These are phyloP conservation scores for Drosophila kanekoi DNA, from an alignment of 2,888 invertebrate genomes.

Conservation along the genomic window DNA sequence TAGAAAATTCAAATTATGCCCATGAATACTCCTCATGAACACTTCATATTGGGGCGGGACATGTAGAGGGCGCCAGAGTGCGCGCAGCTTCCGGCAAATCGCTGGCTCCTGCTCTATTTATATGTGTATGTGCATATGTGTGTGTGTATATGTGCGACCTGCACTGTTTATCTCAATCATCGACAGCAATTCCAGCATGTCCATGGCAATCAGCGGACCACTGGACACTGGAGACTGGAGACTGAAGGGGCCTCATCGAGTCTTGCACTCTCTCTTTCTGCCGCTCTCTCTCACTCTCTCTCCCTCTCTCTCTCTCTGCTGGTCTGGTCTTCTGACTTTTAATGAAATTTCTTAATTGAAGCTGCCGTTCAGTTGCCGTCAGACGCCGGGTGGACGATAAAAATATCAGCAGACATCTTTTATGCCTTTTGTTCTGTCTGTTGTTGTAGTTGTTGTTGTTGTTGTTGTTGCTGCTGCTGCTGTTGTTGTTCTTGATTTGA, in stretches of 20 bases:
- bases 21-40: slow-evolving; percentile 37
- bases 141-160: slow-evolving; percentile 36
- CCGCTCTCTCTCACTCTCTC: slow-evolving; percentile 21
- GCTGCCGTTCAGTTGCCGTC: slow-evolving; percentile 59
- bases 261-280: slow-evolving; percentile 32
- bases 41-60: slow-evolving; percentile 23
- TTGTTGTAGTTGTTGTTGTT: slow-evolving; percentile 8
- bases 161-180: slow-evolving; percentile 77
- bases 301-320: slow-evolving; percentile 28
- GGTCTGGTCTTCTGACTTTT: slow-evolving; percentile 46
- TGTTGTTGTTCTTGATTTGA: slow-evolving; percentile 64
- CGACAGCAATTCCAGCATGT: slow-evolving; percentile 65
- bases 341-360: slow-evolving; percentile 80
- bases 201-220: slow-evolving; percentile 62
- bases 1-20: slow-evolving; percentile 63
- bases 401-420: slow-evolving; percentile 55
- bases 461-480: slow-evolving; percentile 26
- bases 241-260: slow-evolving; percentile 9
- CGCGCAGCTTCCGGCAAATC: slow-evolving; percentile 73
- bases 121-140: slow-evolving; percentile 4
- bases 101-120: slow-evolving; percentile 32
- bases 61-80: slow-evolving; percentile 47
- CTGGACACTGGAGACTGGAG: slow-evolving; percentile 24
- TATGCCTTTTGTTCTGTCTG: slow-evolving; percentile 34
- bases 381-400: slow-evolving; percentile 59